phyloP scores from a whole-genome alignment of 1,140 invertebrate species.

The Thaumatotibia leucotreta region DNA sequence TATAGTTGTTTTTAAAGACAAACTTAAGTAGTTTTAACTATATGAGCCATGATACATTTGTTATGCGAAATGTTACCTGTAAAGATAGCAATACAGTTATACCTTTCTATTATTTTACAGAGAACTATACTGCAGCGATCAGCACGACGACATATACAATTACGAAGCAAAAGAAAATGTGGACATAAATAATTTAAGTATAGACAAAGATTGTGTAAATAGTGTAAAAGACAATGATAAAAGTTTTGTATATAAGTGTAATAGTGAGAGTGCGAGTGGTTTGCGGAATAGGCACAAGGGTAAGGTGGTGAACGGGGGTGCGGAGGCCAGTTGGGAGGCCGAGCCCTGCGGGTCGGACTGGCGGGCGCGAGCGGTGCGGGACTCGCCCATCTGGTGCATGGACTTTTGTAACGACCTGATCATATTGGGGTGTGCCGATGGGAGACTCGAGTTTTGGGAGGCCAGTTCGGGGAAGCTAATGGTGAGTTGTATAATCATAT shows the following conservation, averaged over 20 bases:
- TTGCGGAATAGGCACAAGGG: constrained; percentile 36
- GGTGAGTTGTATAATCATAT: constrained; percentile 69
- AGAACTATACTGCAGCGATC: constrained; percentile 53
- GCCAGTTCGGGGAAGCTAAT: constrained; percentile 87
- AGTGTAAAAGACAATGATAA: constrained; percentile 34
- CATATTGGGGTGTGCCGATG: constrained; percentile 91
- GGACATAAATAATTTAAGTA: constrained; percentile 40
- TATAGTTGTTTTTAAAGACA: no score
- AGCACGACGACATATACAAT: constrained; percentile 30
- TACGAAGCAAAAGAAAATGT: constrained; percentile 45
- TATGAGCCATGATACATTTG: no score
- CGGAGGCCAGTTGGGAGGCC: constrained; percentile 15
- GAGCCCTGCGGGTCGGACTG: constrained; percentile 18
- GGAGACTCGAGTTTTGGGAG: constrained; percentile 95
- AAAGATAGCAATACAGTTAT: no score
- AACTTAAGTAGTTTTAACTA: no score
- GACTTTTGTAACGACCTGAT: constrained; percentile 93
- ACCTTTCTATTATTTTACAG: constrained; percentile 36
- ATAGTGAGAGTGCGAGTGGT: constrained; percentile 27
- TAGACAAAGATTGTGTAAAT: constrained; percentile 21
- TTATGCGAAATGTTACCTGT: constrained; percentile 12
- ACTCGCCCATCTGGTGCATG: constrained; percentile 92
- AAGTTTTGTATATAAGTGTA: constrained; percentile 33
- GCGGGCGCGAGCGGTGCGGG: constrained; percentile 36
- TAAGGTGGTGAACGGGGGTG: constrained; percentile 22